Conservation (phyloP, 1,140 invertebrate genomes). For the Drusus annulatus region DNA sequence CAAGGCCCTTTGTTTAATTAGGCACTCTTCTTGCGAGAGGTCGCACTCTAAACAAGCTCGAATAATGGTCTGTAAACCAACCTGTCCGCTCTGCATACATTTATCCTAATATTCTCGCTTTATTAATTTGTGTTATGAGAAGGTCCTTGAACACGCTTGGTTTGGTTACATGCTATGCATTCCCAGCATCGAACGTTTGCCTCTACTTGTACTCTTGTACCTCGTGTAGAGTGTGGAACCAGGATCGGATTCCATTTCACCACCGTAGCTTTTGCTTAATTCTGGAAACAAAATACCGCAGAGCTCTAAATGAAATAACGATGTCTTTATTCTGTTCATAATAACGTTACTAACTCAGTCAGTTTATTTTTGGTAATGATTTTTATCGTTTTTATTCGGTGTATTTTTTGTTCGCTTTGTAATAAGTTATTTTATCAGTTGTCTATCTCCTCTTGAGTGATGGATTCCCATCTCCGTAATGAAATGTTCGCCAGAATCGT, state of each 20-base stretch:
- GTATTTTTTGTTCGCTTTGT: neutral
- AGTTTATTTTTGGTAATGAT: no score
- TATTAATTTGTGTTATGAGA: constrained; percentile 45
- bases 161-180: constrained; percentile 12
- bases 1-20: constrained; percentile 52
- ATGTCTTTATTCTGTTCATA: no score
- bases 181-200: neutral
- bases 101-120: constrained; percentile 30
- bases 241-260: no score
- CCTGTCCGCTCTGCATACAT: constrained; percentile 27
- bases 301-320: no score
- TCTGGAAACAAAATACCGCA: no score
- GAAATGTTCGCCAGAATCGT: constrained; percentile 27
- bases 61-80: constrained; percentile 22
- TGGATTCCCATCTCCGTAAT: neutral
- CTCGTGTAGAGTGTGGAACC: neutral
- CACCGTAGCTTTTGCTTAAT: no score
- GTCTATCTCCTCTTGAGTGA: constrained; percentile 18
- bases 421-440: neutral
- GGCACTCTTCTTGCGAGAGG: constrained; percentile 36
- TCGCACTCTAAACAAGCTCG: constrained; percentile 42
- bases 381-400: neutral
- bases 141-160: neutral
- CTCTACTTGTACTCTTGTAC: neutral
- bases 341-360: no score